phyloP scores from a whole-genome alignment of 2,797 vertebrate genomes.

The Sebastes miniatus region DNA sequence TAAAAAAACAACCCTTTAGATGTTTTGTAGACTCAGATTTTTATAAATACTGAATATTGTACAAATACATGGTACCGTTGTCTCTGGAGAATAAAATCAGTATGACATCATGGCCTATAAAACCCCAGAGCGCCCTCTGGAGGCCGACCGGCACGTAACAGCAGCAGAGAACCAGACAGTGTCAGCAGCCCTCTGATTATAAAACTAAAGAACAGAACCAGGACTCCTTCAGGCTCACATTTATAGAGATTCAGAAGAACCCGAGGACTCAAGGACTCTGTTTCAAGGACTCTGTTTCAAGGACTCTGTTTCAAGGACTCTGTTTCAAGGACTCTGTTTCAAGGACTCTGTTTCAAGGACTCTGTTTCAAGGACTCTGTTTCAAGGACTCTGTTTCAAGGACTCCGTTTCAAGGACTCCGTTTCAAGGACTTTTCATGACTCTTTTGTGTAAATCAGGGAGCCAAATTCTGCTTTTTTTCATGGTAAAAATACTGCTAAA shows the following conservation, averaged over 20 bases:
- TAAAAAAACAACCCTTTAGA: not conserved
- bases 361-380: too few relatives aligned
- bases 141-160: conserved; percentile 1
- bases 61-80: conserved; percentile 14
- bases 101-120: not conserved
- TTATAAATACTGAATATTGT: conserved; percentile 46
- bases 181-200: not conserved
- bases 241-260: not conserved
- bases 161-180: not conserved
- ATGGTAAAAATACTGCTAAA: not conserved
- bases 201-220: not conserved
- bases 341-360: too few relatives aligned
- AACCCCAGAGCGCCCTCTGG: not conserved
- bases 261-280: not conserved
- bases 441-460: not conserved
- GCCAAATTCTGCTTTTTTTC: not conserved
- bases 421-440: not conserved
- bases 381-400: too few relatives aligned
- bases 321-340: too few relatives aligned
- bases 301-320: too few relatives aligned
- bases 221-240: not conserved
- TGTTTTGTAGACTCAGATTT: conserved; percentile 3
- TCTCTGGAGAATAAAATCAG: not conserved
- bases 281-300: too few relatives aligned
- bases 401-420: too few relatives aligned